A percentile compares a stretch with the other conserved stretches of the same genome.
Conservation (phyloP, 2,113 vertebrate genomes). For the Poeciliopsis turrubarensis region DNA sequence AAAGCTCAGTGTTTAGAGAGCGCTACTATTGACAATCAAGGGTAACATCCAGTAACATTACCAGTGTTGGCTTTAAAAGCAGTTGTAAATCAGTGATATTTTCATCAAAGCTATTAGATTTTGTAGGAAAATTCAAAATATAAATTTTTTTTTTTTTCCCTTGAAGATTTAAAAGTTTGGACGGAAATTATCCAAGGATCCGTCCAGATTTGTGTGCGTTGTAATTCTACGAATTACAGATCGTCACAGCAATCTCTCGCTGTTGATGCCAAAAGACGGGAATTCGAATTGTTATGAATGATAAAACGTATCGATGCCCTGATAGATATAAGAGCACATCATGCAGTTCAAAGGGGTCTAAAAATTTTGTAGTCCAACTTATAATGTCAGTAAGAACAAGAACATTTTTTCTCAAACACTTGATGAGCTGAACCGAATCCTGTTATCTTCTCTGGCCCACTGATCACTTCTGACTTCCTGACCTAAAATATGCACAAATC, state of each 20-base stretch:
- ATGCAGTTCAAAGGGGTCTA: too few species aligned
- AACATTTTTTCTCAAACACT: conserved; percentile 15
- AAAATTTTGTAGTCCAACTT: too few species aligned
- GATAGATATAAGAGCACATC: too few species aligned
- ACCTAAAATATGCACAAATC: conserved; percentile 19
- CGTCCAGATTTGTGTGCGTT: too few species aligned
- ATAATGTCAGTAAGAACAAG: conserved; percentile 20
- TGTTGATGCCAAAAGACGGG: too few species aligned
- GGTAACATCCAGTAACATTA: neutral
- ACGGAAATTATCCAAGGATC: too few species aligned
- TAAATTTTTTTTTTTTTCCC: neutral
- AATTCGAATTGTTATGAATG: too few species aligned
- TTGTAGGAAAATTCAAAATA: neutral
- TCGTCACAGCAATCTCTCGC: too few species aligned
- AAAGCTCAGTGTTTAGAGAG: neutral
- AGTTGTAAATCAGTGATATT: neutral
- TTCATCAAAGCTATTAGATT: neutral
- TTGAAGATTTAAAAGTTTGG: neutral
- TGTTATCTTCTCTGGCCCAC: conserved; percentile 16
- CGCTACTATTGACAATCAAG: conserved; percentile 2
- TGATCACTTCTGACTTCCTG: conserved; percentile 29
- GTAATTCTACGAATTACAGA: too few species aligned
- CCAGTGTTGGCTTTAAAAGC: neutral
- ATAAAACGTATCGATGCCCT: too few species aligned
- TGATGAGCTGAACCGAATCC: conserved; percentile 14